These are phyloP conservation scores for Polyommatus iphigenia DNA, from an alignment of 2,888 invertebrate genomes.

Conservation along the genomic window DNA sequence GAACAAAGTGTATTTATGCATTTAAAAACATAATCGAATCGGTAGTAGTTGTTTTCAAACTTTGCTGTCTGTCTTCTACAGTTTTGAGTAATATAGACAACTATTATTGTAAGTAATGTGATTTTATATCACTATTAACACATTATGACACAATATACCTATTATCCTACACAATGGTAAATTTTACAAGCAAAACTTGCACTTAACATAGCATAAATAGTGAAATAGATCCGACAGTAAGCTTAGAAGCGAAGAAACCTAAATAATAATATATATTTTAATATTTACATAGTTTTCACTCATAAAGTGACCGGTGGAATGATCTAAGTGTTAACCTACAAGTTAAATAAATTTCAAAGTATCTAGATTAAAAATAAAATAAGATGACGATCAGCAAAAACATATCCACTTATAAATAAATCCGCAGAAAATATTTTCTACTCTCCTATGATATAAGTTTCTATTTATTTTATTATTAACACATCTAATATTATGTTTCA, in stretches of 20 bases:
- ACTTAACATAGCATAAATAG: constrained; percentile 27
- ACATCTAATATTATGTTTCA: neutral
- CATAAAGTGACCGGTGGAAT: constrained; percentile 24
- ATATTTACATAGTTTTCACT: constrained; percentile 26
- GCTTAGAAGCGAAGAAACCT: neutral
- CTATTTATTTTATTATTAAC: neutral
- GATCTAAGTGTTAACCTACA: neutral
- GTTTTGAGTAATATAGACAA: constrained; percentile 13
- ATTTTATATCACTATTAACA: constrained; percentile 1
- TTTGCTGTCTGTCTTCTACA: neutral
- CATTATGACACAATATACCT: constrained; percentile 6
- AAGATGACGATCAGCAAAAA: neutral
- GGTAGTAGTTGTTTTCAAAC: neutral
- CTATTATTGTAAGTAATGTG: neutral
- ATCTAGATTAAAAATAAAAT: neutral
- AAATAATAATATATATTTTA: constrained; percentile 21
- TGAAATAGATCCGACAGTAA: constrained; percentile 17
- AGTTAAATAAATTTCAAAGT: neutral
- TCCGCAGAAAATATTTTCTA: neutral
- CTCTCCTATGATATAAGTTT: neutral
- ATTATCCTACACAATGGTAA: constrained; percentile 21
- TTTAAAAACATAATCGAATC: neutral
- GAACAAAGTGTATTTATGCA: neutral
- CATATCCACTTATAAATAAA: neutral
- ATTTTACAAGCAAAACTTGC: constrained; percentile 6